Base-by-base conservation (phyloP, 2,888 invertebrate genomes). In the Sympetrum striolatum region DNA sequence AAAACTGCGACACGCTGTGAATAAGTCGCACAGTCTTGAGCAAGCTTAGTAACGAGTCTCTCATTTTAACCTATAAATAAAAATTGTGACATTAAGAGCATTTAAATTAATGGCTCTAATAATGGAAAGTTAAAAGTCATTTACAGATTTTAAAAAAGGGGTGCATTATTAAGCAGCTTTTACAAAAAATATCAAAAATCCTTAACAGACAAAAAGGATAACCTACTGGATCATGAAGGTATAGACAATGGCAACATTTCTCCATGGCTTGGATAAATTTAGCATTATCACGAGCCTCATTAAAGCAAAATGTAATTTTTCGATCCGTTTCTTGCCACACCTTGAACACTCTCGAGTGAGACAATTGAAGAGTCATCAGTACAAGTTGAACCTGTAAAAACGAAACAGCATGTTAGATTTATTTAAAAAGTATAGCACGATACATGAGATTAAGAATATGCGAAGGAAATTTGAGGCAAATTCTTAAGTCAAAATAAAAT, bases 271-370 rank as follows among this genome's bases (percentile, higher is more conserved):
- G 97, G 91, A 99, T 98, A 92, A 98, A 99, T 93, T 98, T 98
- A 0, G 98, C 98, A 93, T 98, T 99, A 93, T 99, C 99, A 92
- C 98, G 97, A 0, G 99, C 98, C 93, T 99, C 99, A 93, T 98
- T 98, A 93, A 98, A 98, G 93, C 98, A 98, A 93, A 98, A 98
- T 0, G 98, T 98, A 48, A 99, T 98, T 93, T 98, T 98, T 91
- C 97, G 96, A 93, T 98, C 98, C 0, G 97, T 96, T 81, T 97
- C 97, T 31, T 96, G 96, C 98, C 98, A 98, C 5, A 96, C 95
- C 91, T 96, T 97, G 91, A 98, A 95, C n/a, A 97, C 94, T 93
- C 97, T 97, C 0, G 98, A 97, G 91, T 96, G 96, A 0, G 97
- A 96, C 37, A 97, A 94, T 94, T 96, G 96, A 37, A 98, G 94